phyloP scores from a whole-genome alignment of 2,888 invertebrate genomes.

The Tortrix viridana region DNA sequence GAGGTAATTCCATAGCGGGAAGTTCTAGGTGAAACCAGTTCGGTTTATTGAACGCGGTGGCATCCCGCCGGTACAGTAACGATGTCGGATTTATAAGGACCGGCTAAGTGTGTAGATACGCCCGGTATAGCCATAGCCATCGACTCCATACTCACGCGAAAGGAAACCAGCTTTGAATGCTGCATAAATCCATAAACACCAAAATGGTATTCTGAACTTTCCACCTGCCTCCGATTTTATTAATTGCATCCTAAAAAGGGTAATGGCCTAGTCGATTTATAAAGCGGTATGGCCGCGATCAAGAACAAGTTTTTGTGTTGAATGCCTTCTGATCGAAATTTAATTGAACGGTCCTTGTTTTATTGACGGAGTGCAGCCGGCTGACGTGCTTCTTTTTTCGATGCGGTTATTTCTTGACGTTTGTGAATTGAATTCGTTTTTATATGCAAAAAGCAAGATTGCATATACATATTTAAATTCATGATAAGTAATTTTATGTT shows the following conservation, averaged over 20 bases:
- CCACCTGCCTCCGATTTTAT: constrained; percentile 65
- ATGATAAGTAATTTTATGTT: neutral
- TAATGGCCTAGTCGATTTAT: constrained; percentile 56
- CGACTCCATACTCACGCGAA: constrained; percentile 40
- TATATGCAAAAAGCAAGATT: neutral
- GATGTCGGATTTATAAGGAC: constrained; percentile 71
- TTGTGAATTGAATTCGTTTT: neutral
- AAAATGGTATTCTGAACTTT: constrained; percentile 58
- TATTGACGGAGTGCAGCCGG: constrained; percentile 18
- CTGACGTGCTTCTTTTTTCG: constrained; percentile 4
- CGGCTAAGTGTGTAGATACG: constrained; percentile 45
- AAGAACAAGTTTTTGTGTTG: constrained; percentile 53
- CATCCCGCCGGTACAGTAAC: constrained; percentile 60
- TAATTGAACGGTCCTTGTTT: constrained; percentile 48
- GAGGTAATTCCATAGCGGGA: constrained; percentile 73
- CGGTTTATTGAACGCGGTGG: constrained; percentile 72
- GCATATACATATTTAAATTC: neutral
- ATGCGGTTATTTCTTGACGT: constrained; percentile 3
- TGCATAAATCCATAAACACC: constrained; percentile 54
- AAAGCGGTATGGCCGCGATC: constrained; percentile 39
- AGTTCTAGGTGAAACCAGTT: constrained; percentile 72
- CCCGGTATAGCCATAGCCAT: constrained; percentile 46
- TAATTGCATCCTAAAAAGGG: constrained; percentile 58
- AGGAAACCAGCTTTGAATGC: constrained; percentile 57
- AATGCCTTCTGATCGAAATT: constrained; percentile 51